Conservation (phyloP, 2,113 vertebrate genomes). For the Heteronetta atricapilla region DNA sequence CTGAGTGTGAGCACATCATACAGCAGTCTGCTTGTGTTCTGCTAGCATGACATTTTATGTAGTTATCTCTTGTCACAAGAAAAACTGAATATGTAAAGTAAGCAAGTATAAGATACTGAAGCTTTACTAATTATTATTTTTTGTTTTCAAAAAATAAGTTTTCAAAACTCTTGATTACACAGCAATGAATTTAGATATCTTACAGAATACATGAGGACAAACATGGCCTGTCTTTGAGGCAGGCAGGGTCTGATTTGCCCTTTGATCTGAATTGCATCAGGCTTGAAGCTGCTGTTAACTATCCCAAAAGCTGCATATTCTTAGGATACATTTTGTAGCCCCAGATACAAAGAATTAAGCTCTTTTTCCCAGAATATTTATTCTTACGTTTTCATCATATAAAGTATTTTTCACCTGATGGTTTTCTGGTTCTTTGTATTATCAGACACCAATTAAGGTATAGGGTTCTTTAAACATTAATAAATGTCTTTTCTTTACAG, state of each 20-base stretch:
- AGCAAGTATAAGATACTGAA: background rate
- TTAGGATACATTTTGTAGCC: background rate
- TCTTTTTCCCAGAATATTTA: background rate
- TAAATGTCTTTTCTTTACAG: background rate
- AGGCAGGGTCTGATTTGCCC: background rate
- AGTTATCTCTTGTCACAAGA: background rate
- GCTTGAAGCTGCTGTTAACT: background rate
- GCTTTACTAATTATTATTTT: background rate
- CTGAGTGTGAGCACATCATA: slow-evolving; percentile 38
- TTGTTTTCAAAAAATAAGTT: too few relatives aligned
- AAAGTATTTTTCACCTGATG: background rate
- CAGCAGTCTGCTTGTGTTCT: background rate
- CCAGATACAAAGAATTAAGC: background rate
- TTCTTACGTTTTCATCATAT: background rate
- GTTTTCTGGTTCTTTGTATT: background rate
- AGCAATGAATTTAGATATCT: background rate
- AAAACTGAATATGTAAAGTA: slow-evolving; percentile 11
- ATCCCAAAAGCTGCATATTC: background rate
- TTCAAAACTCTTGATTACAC: background rate
- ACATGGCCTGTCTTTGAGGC: background rate
- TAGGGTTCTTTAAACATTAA: background rate
- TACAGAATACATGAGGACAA: background rate
- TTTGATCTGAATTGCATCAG: background rate
- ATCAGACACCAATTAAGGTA: background rate
- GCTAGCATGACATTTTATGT: background rate